A percentile compares a stretch with the other conserved stretches of the same genome.
Conservation (phyloP, 2,888 invertebrate species). For the Alloscopus bannaensis region DNA sequence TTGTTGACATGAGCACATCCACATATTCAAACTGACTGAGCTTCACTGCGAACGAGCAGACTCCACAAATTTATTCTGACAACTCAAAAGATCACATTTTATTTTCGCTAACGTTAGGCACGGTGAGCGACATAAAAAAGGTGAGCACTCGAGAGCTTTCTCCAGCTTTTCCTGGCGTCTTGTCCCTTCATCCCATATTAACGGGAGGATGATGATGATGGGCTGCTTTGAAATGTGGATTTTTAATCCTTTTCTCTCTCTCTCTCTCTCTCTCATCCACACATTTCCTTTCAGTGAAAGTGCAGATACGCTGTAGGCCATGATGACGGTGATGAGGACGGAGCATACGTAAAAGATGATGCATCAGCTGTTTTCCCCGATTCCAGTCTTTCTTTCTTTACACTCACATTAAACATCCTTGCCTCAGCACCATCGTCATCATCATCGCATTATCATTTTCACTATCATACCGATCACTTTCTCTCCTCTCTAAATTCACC, state of each 20-base stretch:
- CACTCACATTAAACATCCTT: no score
- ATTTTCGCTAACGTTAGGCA: no score
- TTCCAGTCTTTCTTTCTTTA: not conserved
- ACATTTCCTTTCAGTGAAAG: not conserved
- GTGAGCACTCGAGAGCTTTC: not conserved
- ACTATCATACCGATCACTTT: slow-evolving; percentile 32
- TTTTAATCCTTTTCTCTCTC: slow-evolving; percentile 6
- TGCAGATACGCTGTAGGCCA: no score
- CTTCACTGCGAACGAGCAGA: no score
- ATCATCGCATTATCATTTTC: slow-evolving; percentile 8
- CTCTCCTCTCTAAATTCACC: slow-evolving; percentile 4
- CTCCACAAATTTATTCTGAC: no score
- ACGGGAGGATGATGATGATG: not conserved
- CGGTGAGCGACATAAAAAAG: no score
- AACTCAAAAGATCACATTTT: no score
- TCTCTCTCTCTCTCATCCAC: not conserved
- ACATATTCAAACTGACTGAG: no score
- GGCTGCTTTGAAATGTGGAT: not conserved
- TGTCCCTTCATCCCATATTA: no score
- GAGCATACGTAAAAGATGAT: slow-evolving; percentile 21
- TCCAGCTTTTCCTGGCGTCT: not conserved
- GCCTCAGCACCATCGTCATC: slow-evolving; percentile 27
- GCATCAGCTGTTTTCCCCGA: slow-evolving; percentile 28
- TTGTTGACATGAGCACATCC: no score
- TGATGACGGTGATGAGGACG: slow-evolving; percentile 7